These are phyloP conservation scores for Sphaeridia pumilis DNA, from an alignment of 2,888 invertebrate genomes.

Conservation along the genomic window DNA sequence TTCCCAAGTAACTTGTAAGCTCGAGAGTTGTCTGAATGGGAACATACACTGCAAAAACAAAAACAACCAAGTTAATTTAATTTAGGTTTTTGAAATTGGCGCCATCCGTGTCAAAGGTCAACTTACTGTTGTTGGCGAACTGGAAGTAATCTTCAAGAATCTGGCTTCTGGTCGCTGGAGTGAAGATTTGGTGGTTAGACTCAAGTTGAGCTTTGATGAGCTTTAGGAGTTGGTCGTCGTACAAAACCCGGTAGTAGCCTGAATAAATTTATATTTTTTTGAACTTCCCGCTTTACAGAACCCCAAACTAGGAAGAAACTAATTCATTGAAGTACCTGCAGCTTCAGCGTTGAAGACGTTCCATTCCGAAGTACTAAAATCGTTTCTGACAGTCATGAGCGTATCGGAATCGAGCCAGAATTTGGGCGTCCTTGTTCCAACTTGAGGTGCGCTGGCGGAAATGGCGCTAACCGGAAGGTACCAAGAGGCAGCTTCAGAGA, in stretches of 20 bases:
- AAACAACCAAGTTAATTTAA: background rate
- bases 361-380: constrained; percentile 6
- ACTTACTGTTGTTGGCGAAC: constrained; percentile 6
- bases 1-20: constrained; percentile 4
- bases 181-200: constrained; percentile 1
- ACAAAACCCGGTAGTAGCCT: constrained; percentile 28
- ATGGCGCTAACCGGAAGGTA: constrained; percentile 7
- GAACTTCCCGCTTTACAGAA: background rate
- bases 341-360: constrained; percentile 12
- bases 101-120: background rate
- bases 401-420: background rate
- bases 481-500: background rate
- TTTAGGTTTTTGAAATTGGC: background rate
- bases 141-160: constrained; percentile 28
- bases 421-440: background rate
- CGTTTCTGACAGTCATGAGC: background rate
- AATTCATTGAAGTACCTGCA: constrained; percentile 4
- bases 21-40: constrained; percentile 3
- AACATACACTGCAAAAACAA: constrained; percentile 1
- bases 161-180: constrained; percentile 20
- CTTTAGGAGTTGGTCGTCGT: constrained; percentile 10
- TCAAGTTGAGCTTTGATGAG: constrained; percentile 14
- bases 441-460: background rate
- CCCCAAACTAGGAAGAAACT: background rate
- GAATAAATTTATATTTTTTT: constrained; percentile 1